Evolutionary conservation across 2,888 invertebrate genomes (phyloP).

Genomic region (Andrena trimmerana): DNA sequence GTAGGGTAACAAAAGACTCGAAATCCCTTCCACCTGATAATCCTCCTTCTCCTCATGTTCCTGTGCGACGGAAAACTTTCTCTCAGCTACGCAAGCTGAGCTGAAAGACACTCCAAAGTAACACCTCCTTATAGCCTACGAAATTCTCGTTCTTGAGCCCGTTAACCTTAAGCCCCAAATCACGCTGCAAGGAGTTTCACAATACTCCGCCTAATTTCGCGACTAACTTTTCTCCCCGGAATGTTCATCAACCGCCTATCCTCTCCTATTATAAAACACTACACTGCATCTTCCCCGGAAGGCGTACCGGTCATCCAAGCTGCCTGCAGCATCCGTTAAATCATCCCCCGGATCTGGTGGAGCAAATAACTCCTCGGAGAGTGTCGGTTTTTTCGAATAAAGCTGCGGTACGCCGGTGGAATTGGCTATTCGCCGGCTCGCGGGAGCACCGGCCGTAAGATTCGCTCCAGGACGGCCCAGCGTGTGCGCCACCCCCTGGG

Average conservation of each 20-base stretch:
- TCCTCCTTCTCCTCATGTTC: too few species aligned
- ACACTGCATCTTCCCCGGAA: background rate
- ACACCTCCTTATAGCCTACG: too few species aligned
- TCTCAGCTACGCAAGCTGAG: too few species aligned
- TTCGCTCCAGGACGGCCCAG: slow-evolving; percentile 3
- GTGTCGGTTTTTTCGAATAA: slow-evolving; percentile 36
- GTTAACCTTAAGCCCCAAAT: background rate
- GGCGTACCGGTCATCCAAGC: background rate
- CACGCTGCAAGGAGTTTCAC: background rate
- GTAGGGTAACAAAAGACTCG: too few species aligned
- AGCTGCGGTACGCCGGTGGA: slow-evolving; percentile 34
- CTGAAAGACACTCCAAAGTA: too few species aligned
- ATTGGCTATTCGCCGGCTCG: slow-evolving; percentile 49
- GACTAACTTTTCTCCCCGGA: background rate
- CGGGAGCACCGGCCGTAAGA: slow-evolving; percentile 30
- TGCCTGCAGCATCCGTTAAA: slow-evolving; percentile 15
- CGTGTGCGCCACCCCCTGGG: slow-evolving; percentile 11
- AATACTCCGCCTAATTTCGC: background rate
- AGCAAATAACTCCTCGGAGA: slow-evolving; percentile 27
- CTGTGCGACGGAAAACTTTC: too few species aligned
- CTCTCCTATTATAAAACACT: background rate
- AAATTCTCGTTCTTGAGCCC: too few species aligned
- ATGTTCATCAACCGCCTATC: background rate
- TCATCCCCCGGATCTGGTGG: slow-evolving; percentile 26
- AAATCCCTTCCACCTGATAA: too few species aligned